These are phyloP conservation scores for Acanthisitta chloris DNA, from an alignment of 2,113 vertebrate species.

Conservation along the genomic window DNA sequence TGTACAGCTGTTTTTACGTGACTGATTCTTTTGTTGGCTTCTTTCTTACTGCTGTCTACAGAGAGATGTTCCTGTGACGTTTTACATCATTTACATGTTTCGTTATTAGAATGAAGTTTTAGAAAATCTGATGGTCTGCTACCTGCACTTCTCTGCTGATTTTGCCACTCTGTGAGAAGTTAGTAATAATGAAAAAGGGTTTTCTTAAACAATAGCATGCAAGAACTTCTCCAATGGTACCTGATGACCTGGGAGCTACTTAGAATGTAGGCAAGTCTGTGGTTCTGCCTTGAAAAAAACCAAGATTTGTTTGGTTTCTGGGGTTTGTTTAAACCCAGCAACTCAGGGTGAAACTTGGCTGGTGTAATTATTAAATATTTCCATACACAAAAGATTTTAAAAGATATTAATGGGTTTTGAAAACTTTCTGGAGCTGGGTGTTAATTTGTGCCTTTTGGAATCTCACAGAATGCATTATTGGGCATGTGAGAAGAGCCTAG, in stretches of 20 bases:
- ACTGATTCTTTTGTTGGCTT: background rate
- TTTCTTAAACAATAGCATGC: background rate
- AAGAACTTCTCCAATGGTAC: background rate
- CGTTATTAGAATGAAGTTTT: background rate
- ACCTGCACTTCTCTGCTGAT: background rate
- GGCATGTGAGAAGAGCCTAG: background rate
- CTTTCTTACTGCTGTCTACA: background rate
- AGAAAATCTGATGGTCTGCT: background rate
- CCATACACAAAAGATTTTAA: background rate
- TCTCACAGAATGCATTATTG: background rate
- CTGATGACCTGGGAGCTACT: background rate
- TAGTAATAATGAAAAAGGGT: background rate
- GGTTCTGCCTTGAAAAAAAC: background rate
- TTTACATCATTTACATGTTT: conserved; percentile 3
- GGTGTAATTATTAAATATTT: background rate
- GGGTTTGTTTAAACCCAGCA: background rate
- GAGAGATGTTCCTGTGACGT: background rate
- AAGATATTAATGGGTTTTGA: background rate
- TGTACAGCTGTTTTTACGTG: background rate
- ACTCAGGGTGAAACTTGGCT: background rate
- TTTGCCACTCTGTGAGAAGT: background rate
- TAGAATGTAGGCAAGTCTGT: background rate
- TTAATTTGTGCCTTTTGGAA: background rate
- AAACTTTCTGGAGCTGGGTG: background rate
- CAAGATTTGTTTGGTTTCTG: background rate